Evolutionary conservation across 2,113 vertebrate genomes (phyloP), one percentile per base, ranked within the genome.

Genomic region (Oriolus oriolus): DNA sequence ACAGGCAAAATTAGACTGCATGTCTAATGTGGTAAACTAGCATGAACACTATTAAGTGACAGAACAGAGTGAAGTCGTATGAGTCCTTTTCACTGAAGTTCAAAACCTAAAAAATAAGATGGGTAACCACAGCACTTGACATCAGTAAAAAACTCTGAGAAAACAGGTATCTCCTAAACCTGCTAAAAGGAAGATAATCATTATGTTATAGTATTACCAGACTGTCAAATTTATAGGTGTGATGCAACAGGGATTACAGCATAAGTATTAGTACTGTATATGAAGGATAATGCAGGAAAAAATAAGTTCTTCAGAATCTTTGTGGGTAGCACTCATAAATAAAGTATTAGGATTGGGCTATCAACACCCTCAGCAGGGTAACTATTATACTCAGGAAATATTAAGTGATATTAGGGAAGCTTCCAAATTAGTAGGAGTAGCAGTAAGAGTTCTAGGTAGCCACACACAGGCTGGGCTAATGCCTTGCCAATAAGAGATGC

Each of bases 1-100:
- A 63, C 6, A 31, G 14, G 10, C 16, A 86, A 73, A 86, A 90
- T 76, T 89, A 89, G 53, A 39, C 39, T 68, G 10, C 27, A n/a
- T n/a, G n/a, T n/a, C n/a, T n/a, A 59, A 30, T 86, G 57, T 2
- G 1, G 0, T 63, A 9, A 1, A 68, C 52, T 76, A 71, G 2
- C 35, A 56, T 39, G 35, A 63, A 39, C 11, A 45, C 28, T 56
- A 64, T 56, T 45, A 94, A 83, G 16, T 35, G 35, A 6, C 3
- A 86, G 20, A 91, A 63, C 10, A 83, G 33, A 76, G 1, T n/a
- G 5, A 70, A 75, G 15, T 26, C 24, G 57, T 83, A 10, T 13
- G 17, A 74, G 7, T 53, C 17, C 4, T 66, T 75, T 84, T 60
- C 24, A 39, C 7, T 5, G 6, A 52, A 44, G 8, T 49, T 82